Evolutionary conservation across 2,797 vertebrate species (phyloP).

Genomic region (Masticophis lateralis): DNA sequence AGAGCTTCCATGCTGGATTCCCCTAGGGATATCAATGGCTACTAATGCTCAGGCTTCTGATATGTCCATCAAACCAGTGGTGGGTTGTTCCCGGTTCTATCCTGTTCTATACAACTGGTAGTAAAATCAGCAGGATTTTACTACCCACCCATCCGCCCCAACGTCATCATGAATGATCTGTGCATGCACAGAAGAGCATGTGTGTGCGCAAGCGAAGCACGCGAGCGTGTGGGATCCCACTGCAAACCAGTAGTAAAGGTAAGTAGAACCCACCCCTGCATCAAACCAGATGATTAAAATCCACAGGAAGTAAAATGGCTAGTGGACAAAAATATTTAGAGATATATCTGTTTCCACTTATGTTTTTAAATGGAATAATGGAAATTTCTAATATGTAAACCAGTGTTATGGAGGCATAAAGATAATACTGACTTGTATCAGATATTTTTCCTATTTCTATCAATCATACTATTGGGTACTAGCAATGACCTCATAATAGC

Average conservation of each 20-base stretch:
- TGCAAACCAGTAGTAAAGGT: no score
- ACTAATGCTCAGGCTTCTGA: neutral
- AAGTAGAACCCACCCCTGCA: no score
- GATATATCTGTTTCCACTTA: neutral
- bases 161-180: no score
- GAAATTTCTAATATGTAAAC: neutral
- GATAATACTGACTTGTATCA: neutral
- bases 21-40: neutral
- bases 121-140: no score
- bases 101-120: no score
- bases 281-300: neutral
- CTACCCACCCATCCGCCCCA: no score
- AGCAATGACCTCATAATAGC: neutral
- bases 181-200: no score
- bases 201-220: no score
- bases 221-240: no score
- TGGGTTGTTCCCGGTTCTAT: no score
- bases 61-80: neutral
- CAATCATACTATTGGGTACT: neutral
- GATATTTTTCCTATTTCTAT: neutral
- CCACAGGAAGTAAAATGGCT: neutral
- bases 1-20: neutral
- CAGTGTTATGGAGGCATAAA: neutral
- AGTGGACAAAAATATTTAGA: neutral
- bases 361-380: neutral